Evolutionary conservation across 2,797 vertebrate genomes (phyloP).

Genomic region (Numenius phaeopus): DNA sequence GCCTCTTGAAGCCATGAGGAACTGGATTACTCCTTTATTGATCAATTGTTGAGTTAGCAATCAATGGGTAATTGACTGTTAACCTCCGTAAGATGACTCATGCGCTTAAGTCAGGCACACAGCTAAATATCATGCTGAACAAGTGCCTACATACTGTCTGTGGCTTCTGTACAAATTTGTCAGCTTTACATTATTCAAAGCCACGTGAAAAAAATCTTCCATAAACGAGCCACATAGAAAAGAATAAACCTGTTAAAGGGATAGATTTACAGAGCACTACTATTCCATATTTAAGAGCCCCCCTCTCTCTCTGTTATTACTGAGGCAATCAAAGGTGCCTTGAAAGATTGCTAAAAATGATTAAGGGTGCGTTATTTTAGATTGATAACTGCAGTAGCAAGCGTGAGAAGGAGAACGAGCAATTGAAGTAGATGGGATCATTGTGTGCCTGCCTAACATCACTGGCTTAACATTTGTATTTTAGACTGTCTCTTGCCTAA

Average conservation of each 20-base stretch:
- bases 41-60: constrained; percentile 13
- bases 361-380: constrained; percentile 72
- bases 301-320: neutral
- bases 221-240: constrained; percentile 37
- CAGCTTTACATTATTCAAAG: constrained; percentile 20
- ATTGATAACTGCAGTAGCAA: constrained; percentile 55
- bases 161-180: constrained; percentile 6
- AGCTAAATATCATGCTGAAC: constrained; percentile 6
- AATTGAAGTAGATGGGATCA: neutral
- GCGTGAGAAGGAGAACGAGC: neutral
- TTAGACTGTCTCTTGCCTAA: constrained; percentile 73
- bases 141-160: neutral
- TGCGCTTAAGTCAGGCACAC: neutral
- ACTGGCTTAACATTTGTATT: constrained; percentile 73
- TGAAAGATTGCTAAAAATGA: constrained; percentile 67
- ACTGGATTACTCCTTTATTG: constrained; percentile 6
- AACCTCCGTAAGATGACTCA: neutral
- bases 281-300: constrained; percentile 52
- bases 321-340: constrained; percentile 47
- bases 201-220: neutral
- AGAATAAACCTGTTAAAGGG: constrained; percentile 30
- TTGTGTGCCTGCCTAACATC: constrained; percentile 48
- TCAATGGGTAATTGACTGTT: constrained; percentile 30
- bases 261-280: constrained; percentile 34
- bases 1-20: neutral